Evolutionary conservation across 2,888 invertebrate genomes (phyloP).

Genomic region (Cataglyphis cursor): DNA sequence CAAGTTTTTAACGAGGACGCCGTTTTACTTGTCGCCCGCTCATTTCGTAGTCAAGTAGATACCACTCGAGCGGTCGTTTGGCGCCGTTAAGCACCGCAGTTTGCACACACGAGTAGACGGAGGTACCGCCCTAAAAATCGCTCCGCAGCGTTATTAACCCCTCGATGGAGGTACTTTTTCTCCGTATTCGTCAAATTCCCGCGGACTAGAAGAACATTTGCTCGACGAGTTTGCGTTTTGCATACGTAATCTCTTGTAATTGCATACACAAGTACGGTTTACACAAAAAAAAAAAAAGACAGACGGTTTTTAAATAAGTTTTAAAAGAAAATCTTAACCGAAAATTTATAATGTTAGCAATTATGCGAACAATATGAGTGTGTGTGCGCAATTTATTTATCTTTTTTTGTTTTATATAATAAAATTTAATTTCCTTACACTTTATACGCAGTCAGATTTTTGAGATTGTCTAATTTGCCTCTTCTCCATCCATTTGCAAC

Average conservation of each 20-base stretch:
- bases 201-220: constrained; percentile 30
- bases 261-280: background rate
- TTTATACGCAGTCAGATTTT: background rate
- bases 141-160: constrained; percentile 5
- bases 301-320: background rate
- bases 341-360: background rate
- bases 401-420: background rate
- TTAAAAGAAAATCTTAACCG: background rate
- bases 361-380: background rate
- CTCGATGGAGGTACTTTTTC: background rate
- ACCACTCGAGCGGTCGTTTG: constrained; percentile 13
- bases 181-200: background rate
- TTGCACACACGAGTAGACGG: background rate
- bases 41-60: constrained; percentile 40
- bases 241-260: background rate
- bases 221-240: background rate
- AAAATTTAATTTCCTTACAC: background rate
- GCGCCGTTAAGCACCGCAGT: background rate
- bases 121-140: constrained; percentile 4
- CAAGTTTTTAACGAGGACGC: constrained; percentile 68
- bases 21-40: constrained; percentile 18
- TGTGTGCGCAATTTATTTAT: background rate
- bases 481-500: background rate
- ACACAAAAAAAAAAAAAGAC: background rate
- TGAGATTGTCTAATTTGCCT: background rate